Conservation (phyloP, 2,797 vertebrate species). For the Falco biarmicus region DNA sequence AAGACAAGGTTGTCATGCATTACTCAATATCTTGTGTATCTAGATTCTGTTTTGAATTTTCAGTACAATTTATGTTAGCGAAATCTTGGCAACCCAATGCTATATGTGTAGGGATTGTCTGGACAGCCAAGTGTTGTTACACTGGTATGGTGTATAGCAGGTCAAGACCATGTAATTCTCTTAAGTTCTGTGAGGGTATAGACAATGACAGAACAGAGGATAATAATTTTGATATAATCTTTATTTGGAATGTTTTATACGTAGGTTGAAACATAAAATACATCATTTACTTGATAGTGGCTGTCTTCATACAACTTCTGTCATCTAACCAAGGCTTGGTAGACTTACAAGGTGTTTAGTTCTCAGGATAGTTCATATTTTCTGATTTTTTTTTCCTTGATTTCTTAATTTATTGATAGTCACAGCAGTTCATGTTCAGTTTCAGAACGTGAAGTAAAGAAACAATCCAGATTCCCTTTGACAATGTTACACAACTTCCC, state of each 20-base stretch:
- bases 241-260: not conserved
- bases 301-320: not conserved
- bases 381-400: not conserved
- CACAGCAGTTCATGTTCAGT: not conserved
- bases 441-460: not conserved
- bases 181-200: not conserved
- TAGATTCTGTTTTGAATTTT: not conserved
- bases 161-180: not conserved
- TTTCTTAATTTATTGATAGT: not conserved
- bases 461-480: not conserved
- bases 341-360: not conserved
- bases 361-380: not conserved
- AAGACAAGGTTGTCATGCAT: not conserved
- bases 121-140: not conserved
- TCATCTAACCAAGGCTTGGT: not conserved
- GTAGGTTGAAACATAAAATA: not conserved
- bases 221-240: not conserved
- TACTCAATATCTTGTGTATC: not conserved
- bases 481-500: not conserved
- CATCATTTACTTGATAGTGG: not conserved
- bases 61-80: not conserved
- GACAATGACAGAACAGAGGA: not conserved
- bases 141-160: not conserved
- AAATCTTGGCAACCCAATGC: not conserved
- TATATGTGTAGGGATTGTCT: not conserved